Conservation (phyloP, 2,888 invertebrate genomes). For the Drosophila incognita region DNA sequence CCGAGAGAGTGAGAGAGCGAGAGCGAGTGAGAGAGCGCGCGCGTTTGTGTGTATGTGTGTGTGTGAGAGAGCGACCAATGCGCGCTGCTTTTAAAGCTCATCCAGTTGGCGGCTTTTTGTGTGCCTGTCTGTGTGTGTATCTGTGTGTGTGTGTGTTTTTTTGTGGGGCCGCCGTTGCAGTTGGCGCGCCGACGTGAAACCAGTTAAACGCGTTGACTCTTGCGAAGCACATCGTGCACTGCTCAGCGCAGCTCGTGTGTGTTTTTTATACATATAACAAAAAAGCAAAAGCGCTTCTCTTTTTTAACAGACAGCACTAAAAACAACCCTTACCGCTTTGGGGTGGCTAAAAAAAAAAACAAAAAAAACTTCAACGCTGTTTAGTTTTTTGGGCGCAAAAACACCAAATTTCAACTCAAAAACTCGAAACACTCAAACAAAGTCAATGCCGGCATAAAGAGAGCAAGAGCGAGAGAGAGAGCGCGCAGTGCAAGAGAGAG, state of each 20-base stretch:
- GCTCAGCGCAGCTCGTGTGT: conserved; percentile 28
- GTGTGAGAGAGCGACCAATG: conserved; percentile 29
- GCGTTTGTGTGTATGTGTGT: not conserved
- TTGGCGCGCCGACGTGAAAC: conserved; percentile 78
- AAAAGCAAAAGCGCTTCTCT: conserved; percentile 25
- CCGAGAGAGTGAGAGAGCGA: conserved; percentile 15
- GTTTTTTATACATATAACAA: conserved; percentile 56
- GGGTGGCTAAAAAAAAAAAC: conserved; percentile 53
- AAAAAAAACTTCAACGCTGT: conserved; percentile 31
- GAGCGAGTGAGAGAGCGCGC: conserved; percentile 20
- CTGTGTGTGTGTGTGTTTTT: conserved; percentile 5
- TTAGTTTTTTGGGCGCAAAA: conserved; percentile 67
- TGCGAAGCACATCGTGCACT: conserved; percentile 57
- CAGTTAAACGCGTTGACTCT: conserved; percentile 75
- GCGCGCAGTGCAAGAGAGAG: conserved; percentile 20
- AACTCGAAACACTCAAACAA: conserved; percentile 52
- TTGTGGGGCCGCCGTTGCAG: conserved; percentile 57
- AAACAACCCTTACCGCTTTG: conserved; percentile 72
- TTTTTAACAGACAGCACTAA: conserved; percentile 40
- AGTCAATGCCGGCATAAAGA: conserved; percentile 50
- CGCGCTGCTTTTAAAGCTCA: conserved; percentile 37
- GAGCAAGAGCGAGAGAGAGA: conserved; percentile 19
- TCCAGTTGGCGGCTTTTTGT: conserved; percentile 39
- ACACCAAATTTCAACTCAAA: conserved; percentile 61
- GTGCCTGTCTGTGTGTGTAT: not conserved